Evolutionary conservation across 1,140 invertebrate genomes (phyloP), one percentile per base, ranked within the genome.

Genomic region (Eciton burchellii): DNA sequence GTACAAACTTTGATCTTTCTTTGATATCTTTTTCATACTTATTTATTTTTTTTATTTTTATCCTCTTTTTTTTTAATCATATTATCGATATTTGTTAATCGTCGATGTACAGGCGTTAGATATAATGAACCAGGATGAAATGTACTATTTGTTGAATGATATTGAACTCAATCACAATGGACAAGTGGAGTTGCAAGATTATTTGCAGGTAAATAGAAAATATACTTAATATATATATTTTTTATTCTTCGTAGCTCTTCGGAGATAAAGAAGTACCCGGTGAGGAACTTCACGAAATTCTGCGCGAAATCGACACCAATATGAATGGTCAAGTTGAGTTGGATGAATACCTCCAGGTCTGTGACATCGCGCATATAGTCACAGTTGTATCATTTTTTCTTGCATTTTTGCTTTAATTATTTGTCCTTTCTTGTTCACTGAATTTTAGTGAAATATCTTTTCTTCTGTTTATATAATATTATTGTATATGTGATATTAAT

Each of bases 321-420:
- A 98, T 98, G 96, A 99, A 99, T 95, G 99, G 99, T 90, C 98
- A 99, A 95, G 98, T 99, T 91, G 99, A 99, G 94, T 95, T 99
- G 91, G 98, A 99, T 92, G 99, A 99, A 95, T 99, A 99, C 94
- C 95, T 99, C 92, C 98, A 99, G 97, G 99, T 99, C 96, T 92
- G 91, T 91, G 84, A 84, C 87, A 79, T 79, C 68, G 76, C 66
- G 79, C 62, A 76, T 56, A 77, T 43, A 63, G 66, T 52, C 60
- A 52, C 59, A 70, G 47, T 85, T 68, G 62, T 56, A 66, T 41
- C 62, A 74, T 70, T 60, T 77, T 81, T 49, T 41, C 68, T 74
- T 47, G 16, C 11, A 47, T 73, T 16, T 65, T 66, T 60, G 19
- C 68, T 65, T 66, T 70, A 6, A 6, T 54, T 57, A 82, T 63